Evolutionary conservation across 2,113 vertebrate genomes (phyloP).

Genomic region (Tachysurus fulvidraco): DNA sequence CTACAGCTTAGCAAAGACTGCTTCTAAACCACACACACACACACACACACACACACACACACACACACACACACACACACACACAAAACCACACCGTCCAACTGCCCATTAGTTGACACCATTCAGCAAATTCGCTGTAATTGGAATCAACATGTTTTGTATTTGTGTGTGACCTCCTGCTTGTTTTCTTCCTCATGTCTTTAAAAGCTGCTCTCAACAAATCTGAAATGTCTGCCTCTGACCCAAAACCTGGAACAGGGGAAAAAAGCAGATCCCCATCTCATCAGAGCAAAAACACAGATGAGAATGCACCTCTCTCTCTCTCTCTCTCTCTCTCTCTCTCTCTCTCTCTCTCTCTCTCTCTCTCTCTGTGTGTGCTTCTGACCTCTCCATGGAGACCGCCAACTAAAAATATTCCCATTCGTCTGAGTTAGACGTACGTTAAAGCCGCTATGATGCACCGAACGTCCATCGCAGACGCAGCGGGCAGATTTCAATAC

Average conservation of each 20-base stretch:
- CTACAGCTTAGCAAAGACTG: slow-evolving; percentile 1
- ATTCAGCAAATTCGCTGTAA: slow-evolving; percentile 44
- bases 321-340: background rate
- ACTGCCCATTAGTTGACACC: slow-evolving; percentile 39
- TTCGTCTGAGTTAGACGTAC: slow-evolving; percentile 20
- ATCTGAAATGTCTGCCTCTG: slow-evolving; percentile 37
- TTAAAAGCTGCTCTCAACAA: slow-evolving; percentile 31
- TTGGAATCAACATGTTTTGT: slow-evolving; percentile 48
- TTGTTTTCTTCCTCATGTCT: slow-evolving; percentile 39
- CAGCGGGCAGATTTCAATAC: background rate
- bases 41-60: slow-evolving; percentile 23
- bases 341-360: background rate
- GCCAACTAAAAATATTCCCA: slow-evolving; percentile 29
- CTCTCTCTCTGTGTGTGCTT: background rate
- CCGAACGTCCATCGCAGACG: background rate
- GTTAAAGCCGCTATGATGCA: background rate
- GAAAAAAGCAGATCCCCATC: slow-evolving; percentile 10
- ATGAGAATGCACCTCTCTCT: background rate
- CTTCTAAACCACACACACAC: slow-evolving; percentile 10
- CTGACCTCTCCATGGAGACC: slow-evolving; percentile 42
- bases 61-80: slow-evolving; percentile 34
- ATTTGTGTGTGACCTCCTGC: slow-evolving; percentile 43
- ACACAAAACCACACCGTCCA: background rate
- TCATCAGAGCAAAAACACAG: slow-evolving; percentile 15
- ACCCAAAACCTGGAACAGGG: slow-evolving; percentile 18